Evolutionary conservation across 2,797 vertebrate species (phyloP).

Genomic region (Phrynocephalus forsythii): DNA sequence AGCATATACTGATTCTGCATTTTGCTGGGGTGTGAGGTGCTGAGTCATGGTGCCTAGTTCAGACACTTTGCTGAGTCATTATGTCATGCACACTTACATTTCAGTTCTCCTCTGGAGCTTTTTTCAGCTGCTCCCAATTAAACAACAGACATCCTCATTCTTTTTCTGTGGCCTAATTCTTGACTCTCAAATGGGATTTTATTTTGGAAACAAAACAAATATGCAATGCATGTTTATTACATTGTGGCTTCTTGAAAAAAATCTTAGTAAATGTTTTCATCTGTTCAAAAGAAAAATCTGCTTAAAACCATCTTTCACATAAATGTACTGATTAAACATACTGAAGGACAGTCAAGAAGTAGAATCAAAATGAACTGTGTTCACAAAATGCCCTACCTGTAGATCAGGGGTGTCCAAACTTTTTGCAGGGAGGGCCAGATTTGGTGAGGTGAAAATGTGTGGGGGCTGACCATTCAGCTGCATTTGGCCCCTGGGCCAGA

Average conservation of each 20-base stretch:
- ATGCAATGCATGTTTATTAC: not conserved
- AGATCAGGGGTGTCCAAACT: no score
- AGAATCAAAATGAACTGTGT: not conserved
- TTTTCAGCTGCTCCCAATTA: conserved; percentile 13
- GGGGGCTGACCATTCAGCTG: no score
- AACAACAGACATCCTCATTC: not conserved
- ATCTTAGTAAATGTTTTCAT: conserved; percentile 2
- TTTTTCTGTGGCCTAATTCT: not conserved
- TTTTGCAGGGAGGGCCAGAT: no score
- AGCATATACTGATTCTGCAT: conserved; percentile 1
- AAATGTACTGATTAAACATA: not conserved
- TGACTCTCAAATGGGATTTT: not conserved
- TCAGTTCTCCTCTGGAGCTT: conserved; percentile 1
- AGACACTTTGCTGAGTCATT: conserved; percentile 36
- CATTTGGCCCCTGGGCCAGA: no score
- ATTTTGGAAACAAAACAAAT: conserved; percentile 1
- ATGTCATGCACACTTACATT: not conserved
- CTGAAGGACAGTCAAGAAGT: not conserved
- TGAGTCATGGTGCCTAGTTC: conserved; percentile 1
- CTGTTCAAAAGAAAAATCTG: not conserved
- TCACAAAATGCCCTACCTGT: not conserved
- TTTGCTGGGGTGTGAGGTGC: conserved; percentile 8
- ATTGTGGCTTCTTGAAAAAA: not conserved
- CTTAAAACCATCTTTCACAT: not conserved
- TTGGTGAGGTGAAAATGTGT: no score